A percentile compares a stretch with the other conserved stretches of the same genome.
phyloP scores from a whole-genome alignment of 2,888 invertebrate species.

The Ctenicera cuprea region DNA sequence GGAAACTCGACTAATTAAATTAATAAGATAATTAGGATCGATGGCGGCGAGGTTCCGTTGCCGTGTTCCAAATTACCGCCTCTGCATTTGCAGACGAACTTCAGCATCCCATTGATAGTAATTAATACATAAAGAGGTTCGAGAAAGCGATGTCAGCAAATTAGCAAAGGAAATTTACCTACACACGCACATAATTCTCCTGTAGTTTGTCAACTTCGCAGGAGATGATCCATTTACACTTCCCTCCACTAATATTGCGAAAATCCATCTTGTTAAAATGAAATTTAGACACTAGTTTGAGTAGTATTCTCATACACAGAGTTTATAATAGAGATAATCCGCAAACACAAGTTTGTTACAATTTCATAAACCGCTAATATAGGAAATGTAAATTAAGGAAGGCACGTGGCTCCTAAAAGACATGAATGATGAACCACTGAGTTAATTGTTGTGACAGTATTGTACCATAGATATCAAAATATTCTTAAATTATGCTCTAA shows the following conservation, averaged over 20 bases:
- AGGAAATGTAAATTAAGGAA: too few relatives aligned
- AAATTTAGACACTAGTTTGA: slow-evolving; percentile 12
- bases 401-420: too few relatives aligned
- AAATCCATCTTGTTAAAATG: slow-evolving; percentile 17
- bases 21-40: slow-evolving; percentile 46
- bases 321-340: neutral
- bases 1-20: slow-evolving; percentile 42
- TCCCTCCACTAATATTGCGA: neutral
- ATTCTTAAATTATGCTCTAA: too few relatives aligned
- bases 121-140: slow-evolving; percentile 42
- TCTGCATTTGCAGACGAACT: slow-evolving; percentile 36
- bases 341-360: too few relatives aligned
- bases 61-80: slow-evolving; percentile 40
- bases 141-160: slow-evolving; percentile 35
- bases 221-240: slow-evolving; percentile 21
- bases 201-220: slow-evolving; percentile 29
- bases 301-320: neutral
- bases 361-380: too few relatives aligned
- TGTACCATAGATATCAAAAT: too few relatives aligned
- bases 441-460: too few relatives aligned
- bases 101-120: slow-evolving; percentile 40
- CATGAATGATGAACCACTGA: too few relatives aligned
- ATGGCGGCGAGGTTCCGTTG: slow-evolving; percentile 37
- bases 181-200: slow-evolving; percentile 35
- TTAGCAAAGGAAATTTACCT: slow-evolving; percentile 31